Evolutionary conservation across 2,113 vertebrate genomes (phyloP).

Genomic region (Varanus komodoensis): DNA sequence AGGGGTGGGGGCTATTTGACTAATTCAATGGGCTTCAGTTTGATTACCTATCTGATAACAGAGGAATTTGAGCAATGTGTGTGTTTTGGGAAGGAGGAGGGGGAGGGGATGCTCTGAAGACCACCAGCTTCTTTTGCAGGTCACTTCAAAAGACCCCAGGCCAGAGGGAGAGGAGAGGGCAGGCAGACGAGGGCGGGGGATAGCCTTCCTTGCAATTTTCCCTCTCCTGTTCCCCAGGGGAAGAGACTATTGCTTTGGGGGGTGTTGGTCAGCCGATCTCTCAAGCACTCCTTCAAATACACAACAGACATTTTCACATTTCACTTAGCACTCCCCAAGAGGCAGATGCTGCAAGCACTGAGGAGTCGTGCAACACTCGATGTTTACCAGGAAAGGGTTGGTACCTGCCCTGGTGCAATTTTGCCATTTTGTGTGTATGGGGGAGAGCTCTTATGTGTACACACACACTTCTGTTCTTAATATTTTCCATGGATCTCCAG

Average conservation of each 20-base stretch:
- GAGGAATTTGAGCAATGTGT: constrained; percentile 84
- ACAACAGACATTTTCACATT: constrained; percentile 39
- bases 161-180: neutral
- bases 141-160: constrained; percentile 69
- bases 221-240: constrained; percentile 41
- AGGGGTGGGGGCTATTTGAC: constrained; percentile 72
- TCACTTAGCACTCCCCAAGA: neutral
- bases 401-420: neutral
- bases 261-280: constrained; percentile 38
- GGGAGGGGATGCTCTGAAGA: constrained; percentile 65
- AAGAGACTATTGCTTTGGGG: constrained; percentile 67
- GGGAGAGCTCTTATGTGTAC: neutral
- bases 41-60: constrained; percentile 86
- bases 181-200: neutral
- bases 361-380: too few relatives aligned
- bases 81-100: constrained; percentile 72
- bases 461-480: neutral
- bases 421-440: too few relatives aligned
- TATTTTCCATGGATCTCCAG: neutral
- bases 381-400: neutral
- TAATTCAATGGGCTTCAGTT: constrained; percentile 78
- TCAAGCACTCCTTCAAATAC: constrained; percentile 63
- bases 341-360: too few relatives aligned
- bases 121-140: constrained; percentile 73
- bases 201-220: constrained; percentile 38